Conservation (phyloP, 2,888 invertebrate species). For the Drosophila aldrichi region DNA sequence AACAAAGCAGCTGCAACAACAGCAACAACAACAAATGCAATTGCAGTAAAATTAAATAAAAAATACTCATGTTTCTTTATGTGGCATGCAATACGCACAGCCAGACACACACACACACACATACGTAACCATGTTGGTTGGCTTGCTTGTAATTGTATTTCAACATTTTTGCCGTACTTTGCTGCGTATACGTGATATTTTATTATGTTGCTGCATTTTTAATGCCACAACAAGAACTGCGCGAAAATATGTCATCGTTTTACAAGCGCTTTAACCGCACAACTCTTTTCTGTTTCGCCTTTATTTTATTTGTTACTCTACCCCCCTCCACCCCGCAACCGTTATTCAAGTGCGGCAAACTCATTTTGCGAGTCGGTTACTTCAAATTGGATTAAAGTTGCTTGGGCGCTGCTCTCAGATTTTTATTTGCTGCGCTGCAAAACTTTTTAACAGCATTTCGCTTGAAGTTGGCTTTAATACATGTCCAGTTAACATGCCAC, state of each 20-base stretch:
- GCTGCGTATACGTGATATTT: slow-evolving; percentile 69
- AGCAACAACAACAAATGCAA: slow-evolving; percentile 30
- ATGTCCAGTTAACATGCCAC: slow-evolving; percentile 64
- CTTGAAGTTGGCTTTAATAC: slow-evolving; percentile 69
- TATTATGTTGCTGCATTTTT: slow-evolving; percentile 63
- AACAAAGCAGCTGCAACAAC: slow-evolving; percentile 47
- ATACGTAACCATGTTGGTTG: slow-evolving; percentile 19
- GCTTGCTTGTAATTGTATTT: slow-evolving; percentile 70
- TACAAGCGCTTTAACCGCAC: slow-evolving; percentile 48
- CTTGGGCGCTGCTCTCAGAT: slow-evolving; percentile 34
- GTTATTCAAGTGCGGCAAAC: slow-evolving; percentile 52
- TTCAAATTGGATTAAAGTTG: slow-evolving; percentile 67
- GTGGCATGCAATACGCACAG: slow-evolving; percentile 37
- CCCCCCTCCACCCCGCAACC: too few relatives aligned
- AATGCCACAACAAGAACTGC: slow-evolving; percentile 52
- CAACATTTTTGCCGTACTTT: slow-evolving; percentile 55
- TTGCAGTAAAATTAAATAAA: slow-evolving; percentile 73
- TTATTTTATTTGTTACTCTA: slow-evolving; percentile 4
- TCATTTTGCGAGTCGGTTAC: slow-evolving; percentile 68
- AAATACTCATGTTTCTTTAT: slow-evolving; percentile 61
- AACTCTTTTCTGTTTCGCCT: slow-evolving; percentile 13
- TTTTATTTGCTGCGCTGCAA: slow-evolving; percentile 46
- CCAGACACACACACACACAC: slow-evolving; percentile 5
- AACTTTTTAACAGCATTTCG: slow-evolving; percentile 52
- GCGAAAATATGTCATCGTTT: slow-evolving; percentile 70